Percentiles rank a stretch among this genome's conserved stretches.
Conservation (phyloP, 2,113 vertebrate species). For the Eulacestoma nigropectus region DNA sequence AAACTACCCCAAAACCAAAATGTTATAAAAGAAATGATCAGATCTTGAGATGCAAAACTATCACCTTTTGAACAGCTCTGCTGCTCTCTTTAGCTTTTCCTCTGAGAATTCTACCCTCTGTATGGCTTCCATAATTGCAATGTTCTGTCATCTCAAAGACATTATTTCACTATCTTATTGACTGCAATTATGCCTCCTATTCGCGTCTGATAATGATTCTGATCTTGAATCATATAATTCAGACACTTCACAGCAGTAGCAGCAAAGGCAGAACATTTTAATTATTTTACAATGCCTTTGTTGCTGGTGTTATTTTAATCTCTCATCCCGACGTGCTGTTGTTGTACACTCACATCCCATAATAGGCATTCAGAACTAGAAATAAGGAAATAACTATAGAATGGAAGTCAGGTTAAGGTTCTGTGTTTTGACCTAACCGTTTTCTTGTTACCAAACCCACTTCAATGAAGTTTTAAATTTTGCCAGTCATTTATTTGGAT, state of each 20-base stretch:
- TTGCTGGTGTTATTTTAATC: not conserved
- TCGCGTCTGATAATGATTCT: not conserved
- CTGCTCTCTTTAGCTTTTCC: not conserved
- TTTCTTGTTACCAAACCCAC: not conserved
- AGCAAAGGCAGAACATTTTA: not conserved
- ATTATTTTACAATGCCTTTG: slow-evolving; percentile 36
- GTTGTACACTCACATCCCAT: not conserved
- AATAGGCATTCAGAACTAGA: not conserved
- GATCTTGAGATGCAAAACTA: not conserved
- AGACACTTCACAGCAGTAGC: not conserved
- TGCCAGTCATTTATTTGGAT: not conserved
- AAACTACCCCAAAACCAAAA: not conserved
- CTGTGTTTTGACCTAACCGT: not conserved
- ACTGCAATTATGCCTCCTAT: slow-evolving; percentile 27
- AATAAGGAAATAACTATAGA: not conserved
- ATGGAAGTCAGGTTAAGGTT: not conserved
- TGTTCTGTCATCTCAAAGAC: slow-evolving; percentile 33
- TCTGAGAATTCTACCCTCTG: not conserved
- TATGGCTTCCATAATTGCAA: slow-evolving; percentile 12
- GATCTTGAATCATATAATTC: slow-evolving; percentile 27
- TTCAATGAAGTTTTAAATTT: not conserved
- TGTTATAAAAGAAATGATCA: not conserved
- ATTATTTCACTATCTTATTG: slow-evolving; percentile 43
- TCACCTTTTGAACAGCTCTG: not conserved
- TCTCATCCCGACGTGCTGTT: not conserved